Base-by-base conservation (phyloP, 2,113 vertebrate genomes). In the Protomyctophum bolini region DNA sequence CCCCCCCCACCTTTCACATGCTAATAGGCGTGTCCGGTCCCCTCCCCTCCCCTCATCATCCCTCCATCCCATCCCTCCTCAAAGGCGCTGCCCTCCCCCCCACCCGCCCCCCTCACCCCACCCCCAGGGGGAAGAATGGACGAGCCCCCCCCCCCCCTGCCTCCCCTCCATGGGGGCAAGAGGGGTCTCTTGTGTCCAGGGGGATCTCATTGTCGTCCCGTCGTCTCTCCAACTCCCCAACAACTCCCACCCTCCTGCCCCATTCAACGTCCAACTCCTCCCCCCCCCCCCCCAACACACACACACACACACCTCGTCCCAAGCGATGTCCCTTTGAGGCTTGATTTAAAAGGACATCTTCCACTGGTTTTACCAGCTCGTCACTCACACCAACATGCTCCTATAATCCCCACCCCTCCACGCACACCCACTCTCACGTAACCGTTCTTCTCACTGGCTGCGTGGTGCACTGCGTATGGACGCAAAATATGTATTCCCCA, bases 331-430 rank as follows among this genome's bases (percentile, higher is more conserved):
- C 69, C 78, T 78, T 91, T 90, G 74, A 89, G 87, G 84, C 76
- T 86, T 80, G 86, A 85, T 92, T 91, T 88, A 88, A 41, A 41
- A 83, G 76, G 81, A 87, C 80, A 90, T 86, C 89, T 90, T 91
- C 84, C 81, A 82, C 72, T 60, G 70, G 76, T 81, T 75, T 82
- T 83, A 82, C 72, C 60, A 68, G 76, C 77, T 78, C 78, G 68
- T 68, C 79, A 80, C 75, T 84, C 86, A 72, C 47, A 29, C 55
- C 56, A 60, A 60, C 73, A 67, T 11, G 7, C 46, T 1, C 61
- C 28, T 15, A 33, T 4, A 41, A 66, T 66, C 65, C 86, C 72
- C 47, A 29, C 55, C 52, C 64, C 60, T 72, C 67, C 14, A 8
- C 46, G 1, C 61, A 49, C 41, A 41, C 33, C 33, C 5, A 6